Percentiles rank a stretch among this genome's conserved stretches.
Evolutionary conservation across 2,888 invertebrate genomes (phyloP).

Genomic region (Acronicta psi): DNA sequence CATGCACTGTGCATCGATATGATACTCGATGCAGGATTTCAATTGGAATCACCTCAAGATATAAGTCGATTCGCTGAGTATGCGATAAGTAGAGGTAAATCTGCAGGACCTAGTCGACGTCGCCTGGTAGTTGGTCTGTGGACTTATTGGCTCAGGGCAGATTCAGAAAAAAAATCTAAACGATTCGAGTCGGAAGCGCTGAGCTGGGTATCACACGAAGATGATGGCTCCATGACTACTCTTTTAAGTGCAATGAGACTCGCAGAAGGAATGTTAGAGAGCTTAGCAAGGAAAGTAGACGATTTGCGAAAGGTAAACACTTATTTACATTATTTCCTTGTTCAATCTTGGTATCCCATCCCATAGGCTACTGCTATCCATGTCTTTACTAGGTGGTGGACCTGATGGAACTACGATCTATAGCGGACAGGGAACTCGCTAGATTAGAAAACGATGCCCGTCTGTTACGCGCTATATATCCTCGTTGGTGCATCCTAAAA

Average conservation of each 20-base stretch:
- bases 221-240: conserved; percentile 71
- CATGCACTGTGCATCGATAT: conserved; percentile 89
- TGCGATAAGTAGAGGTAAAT: conserved; percentile 66
- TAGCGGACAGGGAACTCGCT: conserved; percentile 78
- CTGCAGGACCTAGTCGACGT: conserved; percentile 68
- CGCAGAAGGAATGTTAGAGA: conserved; percentile 83
- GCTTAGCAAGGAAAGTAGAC: conserved; percentile 82
- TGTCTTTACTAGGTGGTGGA: conserved; percentile 75
- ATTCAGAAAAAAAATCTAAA: conserved; percentile 74
- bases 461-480: conserved; percentile 68
- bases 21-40: conserved; percentile 88
- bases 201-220: conserved; percentile 68
- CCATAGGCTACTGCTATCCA: not conserved
- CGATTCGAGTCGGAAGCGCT: conserved; percentile 81
- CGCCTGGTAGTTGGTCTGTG: conserved; percentile 78
- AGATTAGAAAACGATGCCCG: conserved; percentile 75
- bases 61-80: conserved; percentile 80
- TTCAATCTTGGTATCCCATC: not conserved
- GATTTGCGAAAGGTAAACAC: conserved; percentile 75
- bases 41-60: conserved; percentile 81
- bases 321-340: not conserved
- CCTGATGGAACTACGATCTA: conserved; percentile 81
- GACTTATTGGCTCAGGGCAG: conserved; percentile 82
- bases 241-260: conserved; percentile 78
- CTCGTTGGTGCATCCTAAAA: conserved; percentile 79